A percentile compares a stretch with the other conserved stretches of the same genome.
phyloP scores from a whole-genome alignment of 2,113 vertebrate genomes.

The Notothenia coriiceps region DNA sequence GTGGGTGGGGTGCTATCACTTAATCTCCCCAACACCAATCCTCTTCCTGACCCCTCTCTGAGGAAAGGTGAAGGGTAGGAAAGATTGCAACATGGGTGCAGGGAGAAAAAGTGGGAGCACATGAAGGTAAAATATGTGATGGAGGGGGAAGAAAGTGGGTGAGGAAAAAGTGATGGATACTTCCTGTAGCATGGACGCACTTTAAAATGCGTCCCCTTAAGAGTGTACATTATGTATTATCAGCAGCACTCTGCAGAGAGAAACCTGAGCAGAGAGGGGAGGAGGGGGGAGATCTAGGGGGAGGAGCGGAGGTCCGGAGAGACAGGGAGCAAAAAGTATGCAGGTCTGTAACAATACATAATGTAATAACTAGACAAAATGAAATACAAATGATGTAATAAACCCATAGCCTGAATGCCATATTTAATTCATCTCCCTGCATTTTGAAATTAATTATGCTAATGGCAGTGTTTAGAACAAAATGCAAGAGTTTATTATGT shows the following conservation, averaged over 20 bases:
- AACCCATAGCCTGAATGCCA: no score
- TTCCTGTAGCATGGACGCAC: conserved; percentile 41
- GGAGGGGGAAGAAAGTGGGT: conserved; percentile 7
- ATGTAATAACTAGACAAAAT: no score
- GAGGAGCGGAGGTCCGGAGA: conserved; percentile 36
- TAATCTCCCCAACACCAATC: conserved; percentile 40
- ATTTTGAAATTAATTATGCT: no score
- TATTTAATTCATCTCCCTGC: no score
- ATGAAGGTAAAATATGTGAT: conserved; percentile 26
- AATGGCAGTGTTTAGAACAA: no score
- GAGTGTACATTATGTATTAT: conserved; percentile 71
- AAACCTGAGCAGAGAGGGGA: conserved; percentile 42
- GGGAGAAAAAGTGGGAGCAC: conserved; percentile 2
- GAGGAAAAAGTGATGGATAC: conserved; percentile 45
- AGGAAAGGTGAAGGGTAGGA: conserved; percentile 35
- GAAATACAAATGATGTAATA: no score
- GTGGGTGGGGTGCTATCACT: conserved; percentile 29
- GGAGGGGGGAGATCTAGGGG: conserved; percentile 14
- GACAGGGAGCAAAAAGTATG: conserved; percentile 21
- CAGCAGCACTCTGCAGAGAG: conserved; percentile 44
- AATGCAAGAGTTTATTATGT: no score
- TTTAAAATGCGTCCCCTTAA: conserved; percentile 52
- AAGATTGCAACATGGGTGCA: background rate
- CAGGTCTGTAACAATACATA: background rate
- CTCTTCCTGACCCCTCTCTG: conserved; percentile 12